Percentiles rank a stretch among this genome's conserved stretches.
Conservation (phyloP, 2,113 vertebrate species). For the Passer montanus region DNA sequence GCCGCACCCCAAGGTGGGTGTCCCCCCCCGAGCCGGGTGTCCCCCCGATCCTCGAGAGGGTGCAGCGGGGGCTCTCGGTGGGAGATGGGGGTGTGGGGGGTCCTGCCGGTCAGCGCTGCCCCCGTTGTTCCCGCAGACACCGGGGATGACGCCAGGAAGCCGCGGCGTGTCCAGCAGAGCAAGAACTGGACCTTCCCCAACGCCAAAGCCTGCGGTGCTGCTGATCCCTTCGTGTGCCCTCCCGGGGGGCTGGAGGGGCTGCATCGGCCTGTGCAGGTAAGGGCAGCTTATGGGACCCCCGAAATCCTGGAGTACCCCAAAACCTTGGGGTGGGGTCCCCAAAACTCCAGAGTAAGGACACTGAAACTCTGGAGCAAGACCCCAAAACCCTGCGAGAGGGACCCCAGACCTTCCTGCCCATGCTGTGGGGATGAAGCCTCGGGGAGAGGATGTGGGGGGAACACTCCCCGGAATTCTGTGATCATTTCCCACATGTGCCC, state of each 20-base stretch:
- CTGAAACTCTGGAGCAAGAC: background rate
- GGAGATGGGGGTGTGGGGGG: rapidly evolving
- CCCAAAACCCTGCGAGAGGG: rapidly evolving
- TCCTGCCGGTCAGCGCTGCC: background rate
- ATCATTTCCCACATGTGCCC: background rate
- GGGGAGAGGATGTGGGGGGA: background rate
- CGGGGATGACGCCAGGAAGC: slow-evolving; percentile 42
- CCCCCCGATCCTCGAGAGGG: background rate
- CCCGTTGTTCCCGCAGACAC: slow-evolving; percentile 14
- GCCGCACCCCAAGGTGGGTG: slow-evolving; percentile 59
- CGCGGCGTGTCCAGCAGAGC: slow-evolving; percentile 62
- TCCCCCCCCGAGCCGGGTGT: background rate
- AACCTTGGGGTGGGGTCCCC: background rate
- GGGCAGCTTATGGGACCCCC: background rate
- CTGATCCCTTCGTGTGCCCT: slow-evolving; percentile 83
- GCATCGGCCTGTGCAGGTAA: slow-evolving; percentile 73
- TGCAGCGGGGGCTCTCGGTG: rapidly evolving
- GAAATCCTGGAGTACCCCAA: background rate
- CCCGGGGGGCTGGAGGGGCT: slow-evolving; percentile 77
- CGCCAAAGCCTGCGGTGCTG: slow-evolving; percentile 74
- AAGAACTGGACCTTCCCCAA: slow-evolving; percentile 93
- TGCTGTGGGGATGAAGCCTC: background rate
- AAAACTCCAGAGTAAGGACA: background rate
- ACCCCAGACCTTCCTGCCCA: background rate
- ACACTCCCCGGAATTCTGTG: background rate